Percentiles rank a stretch among this genome's conserved stretches.
Conservation (phyloP, 1,140 invertebrate genomes). For the Condylostylus longicornis region DNA sequence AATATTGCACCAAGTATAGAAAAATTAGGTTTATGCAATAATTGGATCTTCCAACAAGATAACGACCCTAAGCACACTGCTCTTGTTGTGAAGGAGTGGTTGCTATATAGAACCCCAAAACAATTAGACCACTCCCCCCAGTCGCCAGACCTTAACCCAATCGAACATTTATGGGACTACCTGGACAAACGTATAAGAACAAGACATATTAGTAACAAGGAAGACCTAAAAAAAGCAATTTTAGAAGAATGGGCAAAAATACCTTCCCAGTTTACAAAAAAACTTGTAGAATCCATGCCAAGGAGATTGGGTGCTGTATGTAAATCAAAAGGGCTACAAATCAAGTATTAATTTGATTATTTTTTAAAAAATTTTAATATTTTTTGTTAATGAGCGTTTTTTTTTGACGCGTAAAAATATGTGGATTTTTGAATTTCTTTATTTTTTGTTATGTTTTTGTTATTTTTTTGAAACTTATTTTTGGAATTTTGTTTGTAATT, state of each 20-base stretch:
- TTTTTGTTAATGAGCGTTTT: too few relatives aligned
- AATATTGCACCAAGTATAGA: conserved; percentile 9
- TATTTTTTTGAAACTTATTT: too few relatives aligned
- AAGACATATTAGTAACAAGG: background rate
- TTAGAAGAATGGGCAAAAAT: conserved; percentile 13
- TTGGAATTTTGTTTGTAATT: too few relatives aligned
- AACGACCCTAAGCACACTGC: conserved; percentile 19
- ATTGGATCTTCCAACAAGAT: conserved; percentile 7
- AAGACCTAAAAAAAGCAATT: conserved; percentile 8
- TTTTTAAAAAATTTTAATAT: too few relatives aligned
- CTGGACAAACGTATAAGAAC: conserved; percentile 10
- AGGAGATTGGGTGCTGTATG: conserved; percentile 13
- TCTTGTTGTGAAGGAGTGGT: conserved; percentile 11
- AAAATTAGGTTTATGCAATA: conserved; percentile 8
- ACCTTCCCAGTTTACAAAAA: conserved; percentile 6
- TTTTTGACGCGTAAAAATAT: too few relatives aligned
- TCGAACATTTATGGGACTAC: conserved; percentile 12
- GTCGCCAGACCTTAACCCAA: conserved; percentile 11
- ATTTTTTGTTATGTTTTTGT: too few relatives aligned
- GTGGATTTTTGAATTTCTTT: too few relatives aligned
- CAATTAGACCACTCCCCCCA: conserved; percentile 18
- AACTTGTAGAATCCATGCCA: conserved; percentile 13
- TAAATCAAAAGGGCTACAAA: conserved; percentile 12
- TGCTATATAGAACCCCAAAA: conserved; percentile 8
- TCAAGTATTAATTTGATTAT: conserved; percentile 20